Conservation (phyloP, 2,797 vertebrate genomes). For the Phataginus tetradactyla region DNA sequence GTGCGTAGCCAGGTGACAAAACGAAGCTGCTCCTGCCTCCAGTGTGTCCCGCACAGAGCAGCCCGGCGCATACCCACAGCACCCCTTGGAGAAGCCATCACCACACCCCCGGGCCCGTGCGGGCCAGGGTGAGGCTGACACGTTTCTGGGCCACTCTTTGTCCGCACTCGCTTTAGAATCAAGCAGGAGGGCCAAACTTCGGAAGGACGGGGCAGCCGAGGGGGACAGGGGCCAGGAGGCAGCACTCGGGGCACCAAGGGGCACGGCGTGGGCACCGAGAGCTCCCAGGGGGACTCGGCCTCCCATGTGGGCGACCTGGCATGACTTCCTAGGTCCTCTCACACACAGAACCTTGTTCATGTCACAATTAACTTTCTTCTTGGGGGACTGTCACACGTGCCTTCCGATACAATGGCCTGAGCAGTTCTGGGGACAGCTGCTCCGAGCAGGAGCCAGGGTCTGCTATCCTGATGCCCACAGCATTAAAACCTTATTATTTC, state of each 20-base stretch:
- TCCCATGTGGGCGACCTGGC: accelerated
- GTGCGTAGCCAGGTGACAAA: too few relatives aligned
- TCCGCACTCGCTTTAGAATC: not conserved
- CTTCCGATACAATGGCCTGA: accelerated
- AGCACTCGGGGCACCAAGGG: too few relatives aligned
- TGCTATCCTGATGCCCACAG: accelerated
- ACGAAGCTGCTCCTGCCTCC: too few relatives aligned
- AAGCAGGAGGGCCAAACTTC: not conserved
- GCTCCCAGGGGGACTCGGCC: not conserved
- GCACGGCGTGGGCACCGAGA: not conserved
- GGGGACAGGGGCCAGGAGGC: not conserved
- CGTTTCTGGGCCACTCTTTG: not conserved
- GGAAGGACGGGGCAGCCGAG: accelerated
- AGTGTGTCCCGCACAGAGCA: not conserved
- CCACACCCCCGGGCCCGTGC: accelerated
- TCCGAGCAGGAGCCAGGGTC: not conserved
- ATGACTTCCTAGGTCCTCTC: not conserved
- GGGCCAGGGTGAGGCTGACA: not conserved
- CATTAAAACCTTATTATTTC: not conserved
- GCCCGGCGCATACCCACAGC: not conserved
- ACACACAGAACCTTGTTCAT: accelerated
- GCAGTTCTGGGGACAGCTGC: accelerated
- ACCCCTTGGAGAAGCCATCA: not conserved
- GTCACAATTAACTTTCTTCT: not conserved
- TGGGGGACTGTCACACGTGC: accelerated